Evolutionary conservation across 2,113 vertebrate genomes (phyloP).

Genomic region (Candoia aspera): DNA sequence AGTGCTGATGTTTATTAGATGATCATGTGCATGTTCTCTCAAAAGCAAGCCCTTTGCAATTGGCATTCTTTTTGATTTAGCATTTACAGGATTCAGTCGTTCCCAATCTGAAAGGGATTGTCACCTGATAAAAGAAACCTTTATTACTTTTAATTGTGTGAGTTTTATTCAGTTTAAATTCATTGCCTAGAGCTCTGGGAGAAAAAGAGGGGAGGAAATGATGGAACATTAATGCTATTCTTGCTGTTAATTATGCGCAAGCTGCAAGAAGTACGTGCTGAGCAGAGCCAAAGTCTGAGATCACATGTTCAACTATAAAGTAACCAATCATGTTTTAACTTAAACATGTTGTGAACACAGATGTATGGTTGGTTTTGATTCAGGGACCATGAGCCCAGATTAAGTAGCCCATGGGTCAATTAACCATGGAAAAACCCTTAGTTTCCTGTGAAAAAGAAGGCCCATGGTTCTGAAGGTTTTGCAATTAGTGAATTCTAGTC

Average conservation of each 20-base stretch:
- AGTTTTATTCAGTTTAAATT: not conserved
- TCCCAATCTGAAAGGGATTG: not conserved
- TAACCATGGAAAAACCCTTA: not conserved
- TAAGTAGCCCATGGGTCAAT: not conserved
- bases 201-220: too few species aligned
- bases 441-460: not conserved
- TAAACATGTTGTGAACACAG: not conserved
- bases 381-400: not conserved
- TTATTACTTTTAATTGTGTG: not conserved
- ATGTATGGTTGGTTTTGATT: not conserved
- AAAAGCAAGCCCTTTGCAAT: not conserved
- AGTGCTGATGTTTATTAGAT: not conserved
- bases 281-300: too few species aligned
- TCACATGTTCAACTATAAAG: not conserved
- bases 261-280: too few species aligned
- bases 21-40: too few species aligned
- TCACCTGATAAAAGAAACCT: not conserved
- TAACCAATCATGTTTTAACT: not conserved
- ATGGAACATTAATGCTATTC: too few species aligned
- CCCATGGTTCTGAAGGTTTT: not conserved
- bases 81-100: not conserved
- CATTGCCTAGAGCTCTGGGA: not conserved
- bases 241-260: too few species aligned
- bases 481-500: too few species aligned
- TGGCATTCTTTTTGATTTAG: not conserved